Base-by-base conservation (phyloP, 2,888 invertebrate genomes). In the Epistrophe eligans region DNA sequence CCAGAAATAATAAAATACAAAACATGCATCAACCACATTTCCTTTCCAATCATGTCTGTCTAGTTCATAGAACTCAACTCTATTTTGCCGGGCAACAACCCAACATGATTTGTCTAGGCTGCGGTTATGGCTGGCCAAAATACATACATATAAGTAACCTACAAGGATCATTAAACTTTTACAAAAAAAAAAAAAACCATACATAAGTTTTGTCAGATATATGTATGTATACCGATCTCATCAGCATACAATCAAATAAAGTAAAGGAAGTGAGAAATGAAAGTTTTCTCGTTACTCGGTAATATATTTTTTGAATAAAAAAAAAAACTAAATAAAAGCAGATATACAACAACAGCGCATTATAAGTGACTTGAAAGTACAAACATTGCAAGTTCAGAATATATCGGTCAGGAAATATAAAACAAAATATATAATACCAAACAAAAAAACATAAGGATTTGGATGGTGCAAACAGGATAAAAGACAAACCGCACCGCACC, bases 91-190 rank as follows among this genome's bases (percentile, higher is more conserved):
- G 57, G 28, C 67, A 80, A 60, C 45, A 52, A 72, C 80, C 66
- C 64, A 28, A 8, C 15, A 50, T 13, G 24, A 24, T n/a, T n/a
- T 24, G 57, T 57, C 79, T 55, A 35, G 32, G 28, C 11, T 64
- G 50, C 55, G 79, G 74, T 76, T 9, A 62, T 62, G 79, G 62
- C 60, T 58, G 62, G 67, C 70, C 74, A 40, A 77, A 80, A 76
- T 64, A 24, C 24, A 24, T 24, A 24, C 3, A n/a, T 24, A 24
- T 24, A 84, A 13, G 43, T 67, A 67, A 35, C 50, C 38, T 48
- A 17, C 74, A 79, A 84, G 84, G 84, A 80, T 84, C 80, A 84
- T 80, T 84, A 80, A 84, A 84, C 84, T 74, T 71, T 57, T 43
- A 55, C 66, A n/a, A 24, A 24, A 24, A 24, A 24, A 24, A 24